phyloP scores from a whole-genome alignment of 1,140 invertebrate genomes.

The Anastrepha ludens region DNA sequence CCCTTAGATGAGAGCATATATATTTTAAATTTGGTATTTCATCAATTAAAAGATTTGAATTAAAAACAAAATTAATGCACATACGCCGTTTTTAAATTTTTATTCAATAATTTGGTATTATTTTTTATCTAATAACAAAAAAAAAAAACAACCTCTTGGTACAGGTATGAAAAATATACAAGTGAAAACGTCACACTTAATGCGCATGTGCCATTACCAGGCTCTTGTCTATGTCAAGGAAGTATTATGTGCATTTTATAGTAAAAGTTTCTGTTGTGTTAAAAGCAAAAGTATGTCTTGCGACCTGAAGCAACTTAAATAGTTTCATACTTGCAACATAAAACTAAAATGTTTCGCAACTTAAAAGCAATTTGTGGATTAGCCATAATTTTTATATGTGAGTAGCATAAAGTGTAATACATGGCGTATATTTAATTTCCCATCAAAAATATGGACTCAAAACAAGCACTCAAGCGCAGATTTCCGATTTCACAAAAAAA shows the following conservation, averaged over 20 bases:
- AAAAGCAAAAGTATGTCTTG: slow-evolving; percentile 41
- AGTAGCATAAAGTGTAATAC: background rate
- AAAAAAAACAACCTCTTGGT: background rate
- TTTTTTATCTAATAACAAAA: background rate
- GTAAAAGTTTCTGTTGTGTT: slow-evolving; percentile 45
- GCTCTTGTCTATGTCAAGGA: slow-evolving; percentile 48
- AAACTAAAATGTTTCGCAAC: slow-evolving; percentile 38
- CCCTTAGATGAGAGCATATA: too few relatives aligned
- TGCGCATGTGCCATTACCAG: slow-evolving; percentile 45
- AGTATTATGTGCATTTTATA: slow-evolving; percentile 51
- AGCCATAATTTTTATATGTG: slow-evolving; percentile 41
- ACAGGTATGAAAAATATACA: slow-evolving; percentile 14
- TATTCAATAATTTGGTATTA: background rate
- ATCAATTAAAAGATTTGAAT: too few relatives aligned
- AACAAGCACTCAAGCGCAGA: background rate
- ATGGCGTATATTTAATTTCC: background rate
- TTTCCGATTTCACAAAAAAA: too few relatives aligned
- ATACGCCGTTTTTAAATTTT: background rate
- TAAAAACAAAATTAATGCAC: too few relatives aligned
- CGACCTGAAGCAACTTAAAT: slow-evolving; percentile 13
- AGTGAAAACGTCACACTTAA: background rate
- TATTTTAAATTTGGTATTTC: too few relatives aligned
- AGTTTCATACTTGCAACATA: slow-evolving; percentile 1
- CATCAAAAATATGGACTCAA: background rate
- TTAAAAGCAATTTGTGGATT: slow-evolving; percentile 41